Percentiles rank a stretch among this genome's conserved stretches.
Evolutionary conservation across 2,888 invertebrate species (phyloP).

Genomic region (Octonoba sinensis): DNA sequence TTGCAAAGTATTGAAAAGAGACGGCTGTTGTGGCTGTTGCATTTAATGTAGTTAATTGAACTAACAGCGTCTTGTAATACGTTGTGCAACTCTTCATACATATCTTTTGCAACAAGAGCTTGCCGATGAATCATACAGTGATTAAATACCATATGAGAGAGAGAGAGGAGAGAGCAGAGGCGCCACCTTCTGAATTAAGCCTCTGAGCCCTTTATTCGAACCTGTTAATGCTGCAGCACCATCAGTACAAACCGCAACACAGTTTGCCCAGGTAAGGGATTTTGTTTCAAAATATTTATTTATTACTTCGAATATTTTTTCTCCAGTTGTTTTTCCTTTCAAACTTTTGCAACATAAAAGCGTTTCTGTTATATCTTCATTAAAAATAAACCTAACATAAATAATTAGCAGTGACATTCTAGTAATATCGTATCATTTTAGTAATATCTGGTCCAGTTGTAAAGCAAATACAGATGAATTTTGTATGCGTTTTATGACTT

Average conservation of each 20-base stretch:
- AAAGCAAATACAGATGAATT: too few relatives aligned
- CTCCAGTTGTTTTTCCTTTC: neutral
- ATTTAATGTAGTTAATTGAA: constrained; percentile 7
- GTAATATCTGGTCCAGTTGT: too few relatives aligned
- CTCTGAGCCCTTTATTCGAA: constrained; percentile 2
- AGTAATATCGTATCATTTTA: neutral
- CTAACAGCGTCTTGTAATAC: constrained; percentile 1
- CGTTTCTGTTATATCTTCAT: too few relatives aligned
- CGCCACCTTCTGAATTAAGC: too few relatives aligned
- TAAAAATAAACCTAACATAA: too few relatives aligned
- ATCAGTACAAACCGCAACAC: too few relatives aligned
- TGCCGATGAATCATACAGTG: constrained; percentile 10
- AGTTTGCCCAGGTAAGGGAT: neutral
- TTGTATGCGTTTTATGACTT: too few relatives aligned
- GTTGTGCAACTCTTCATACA: constrained; percentile 11
- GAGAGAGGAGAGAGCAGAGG: too few relatives aligned
- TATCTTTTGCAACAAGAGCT: constrained; percentile 20
- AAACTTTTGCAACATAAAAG: too few relatives aligned
- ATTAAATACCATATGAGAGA: constrained; percentile 5
- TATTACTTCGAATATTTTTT: constrained; percentile 1
- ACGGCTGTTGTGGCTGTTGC: neutral
- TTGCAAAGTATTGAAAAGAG: constrained; percentile 11
- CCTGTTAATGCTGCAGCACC: too few relatives aligned
- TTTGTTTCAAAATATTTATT: constrained; percentile 15
- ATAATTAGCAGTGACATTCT: neutral